Conservation (phyloP, 1,140 invertebrate genomes). For the Tetramorium alpestre region DNA sequence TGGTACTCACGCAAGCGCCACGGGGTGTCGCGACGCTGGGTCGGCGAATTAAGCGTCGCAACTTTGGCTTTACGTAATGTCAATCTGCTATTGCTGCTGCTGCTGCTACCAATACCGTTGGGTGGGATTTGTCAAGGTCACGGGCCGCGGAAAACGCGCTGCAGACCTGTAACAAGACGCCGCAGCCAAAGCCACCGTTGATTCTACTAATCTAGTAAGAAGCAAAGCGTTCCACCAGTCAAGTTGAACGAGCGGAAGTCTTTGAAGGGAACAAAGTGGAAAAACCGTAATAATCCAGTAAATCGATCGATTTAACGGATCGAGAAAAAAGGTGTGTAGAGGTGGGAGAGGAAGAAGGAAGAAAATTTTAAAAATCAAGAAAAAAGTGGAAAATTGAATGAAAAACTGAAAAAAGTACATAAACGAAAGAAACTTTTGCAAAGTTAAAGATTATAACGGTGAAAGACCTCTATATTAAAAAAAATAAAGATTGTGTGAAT, state of each 20-base stretch:
- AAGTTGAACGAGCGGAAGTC: background rate
- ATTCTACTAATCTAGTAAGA: conserved; percentile 32
- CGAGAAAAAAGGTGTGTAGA: background rate
- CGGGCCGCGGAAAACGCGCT: conserved; percentile 54
- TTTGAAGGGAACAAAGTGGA: background rate
- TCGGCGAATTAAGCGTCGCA: conserved; percentile 45
- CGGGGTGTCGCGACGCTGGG: conserved; percentile 42
- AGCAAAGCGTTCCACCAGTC: conserved; percentile 10
- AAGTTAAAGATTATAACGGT: background rate
- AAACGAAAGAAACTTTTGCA: no score
- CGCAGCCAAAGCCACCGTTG: background rate
- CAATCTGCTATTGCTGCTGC: background rate
- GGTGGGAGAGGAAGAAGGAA: background rate
- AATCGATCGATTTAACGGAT: background rate
- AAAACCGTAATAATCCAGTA: background rate
- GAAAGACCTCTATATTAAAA: background rate
- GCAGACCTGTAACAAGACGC: conserved; percentile 35
- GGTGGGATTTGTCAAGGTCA: conserved; percentile 58
- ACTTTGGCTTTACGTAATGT: conserved; percentile 68
- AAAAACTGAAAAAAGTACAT: background rate
- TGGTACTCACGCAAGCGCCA: background rate
- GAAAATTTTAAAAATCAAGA: background rate
- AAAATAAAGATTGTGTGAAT: background rate
- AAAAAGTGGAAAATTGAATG: background rate
- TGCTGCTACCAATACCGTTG: conserved; percentile 26